These are phyloP conservation scores for Scolopax rusticola DNA, from an alignment of 2,797 vertebrate genomes.

Conservation along the genomic window DNA sequence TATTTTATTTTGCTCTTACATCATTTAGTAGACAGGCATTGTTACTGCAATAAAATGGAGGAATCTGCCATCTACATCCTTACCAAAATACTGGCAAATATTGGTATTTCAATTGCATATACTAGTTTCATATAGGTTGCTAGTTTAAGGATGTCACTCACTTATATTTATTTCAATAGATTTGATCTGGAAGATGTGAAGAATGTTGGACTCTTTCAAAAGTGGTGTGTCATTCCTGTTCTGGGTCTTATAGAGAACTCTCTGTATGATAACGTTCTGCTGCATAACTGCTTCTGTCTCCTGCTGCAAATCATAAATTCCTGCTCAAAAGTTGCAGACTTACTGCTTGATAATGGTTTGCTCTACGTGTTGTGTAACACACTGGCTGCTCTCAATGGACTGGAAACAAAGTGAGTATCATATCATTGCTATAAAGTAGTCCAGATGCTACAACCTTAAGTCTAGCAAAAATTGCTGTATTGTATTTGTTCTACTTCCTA, in stretches of 20 bases:
- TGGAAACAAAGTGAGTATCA: slow-evolving; percentile 91
- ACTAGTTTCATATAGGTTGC: neutral
- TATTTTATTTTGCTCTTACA: neutral
- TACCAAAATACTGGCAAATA: neutral
- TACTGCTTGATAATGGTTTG: slow-evolving; percentile 95
- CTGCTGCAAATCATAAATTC: slow-evolving; percentile 94
- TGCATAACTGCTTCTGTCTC: slow-evolving; percentile 92
- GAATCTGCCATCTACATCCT: neutral
- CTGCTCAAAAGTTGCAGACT: slow-evolving; percentile 95
- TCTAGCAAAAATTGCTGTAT: neutral
- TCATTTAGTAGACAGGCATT: neutral
- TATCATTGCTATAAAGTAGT: neutral
- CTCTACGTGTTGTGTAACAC: slow-evolving; percentile 97
- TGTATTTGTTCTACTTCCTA: neutral
- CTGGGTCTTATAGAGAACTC: slow-evolving; percentile 96
- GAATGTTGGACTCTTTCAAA: slow-evolving; percentile 90
- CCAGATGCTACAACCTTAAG: neutral
- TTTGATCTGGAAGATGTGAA: slow-evolving; percentile 95
- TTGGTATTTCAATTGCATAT: neutral
- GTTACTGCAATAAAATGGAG: neutral
- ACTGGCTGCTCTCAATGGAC: slow-evolving; percentile 92
- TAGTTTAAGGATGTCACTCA: neutral
- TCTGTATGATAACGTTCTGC: slow-evolving; percentile 90
- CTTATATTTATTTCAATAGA: slow-evolving; percentile 73
- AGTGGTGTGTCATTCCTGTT: slow-evolving; percentile 93